Evolutionary conservation across 1,140 invertebrate genomes (phyloP).

Genomic region (roundworm (Caenorhabditis elegans)): DNA sequence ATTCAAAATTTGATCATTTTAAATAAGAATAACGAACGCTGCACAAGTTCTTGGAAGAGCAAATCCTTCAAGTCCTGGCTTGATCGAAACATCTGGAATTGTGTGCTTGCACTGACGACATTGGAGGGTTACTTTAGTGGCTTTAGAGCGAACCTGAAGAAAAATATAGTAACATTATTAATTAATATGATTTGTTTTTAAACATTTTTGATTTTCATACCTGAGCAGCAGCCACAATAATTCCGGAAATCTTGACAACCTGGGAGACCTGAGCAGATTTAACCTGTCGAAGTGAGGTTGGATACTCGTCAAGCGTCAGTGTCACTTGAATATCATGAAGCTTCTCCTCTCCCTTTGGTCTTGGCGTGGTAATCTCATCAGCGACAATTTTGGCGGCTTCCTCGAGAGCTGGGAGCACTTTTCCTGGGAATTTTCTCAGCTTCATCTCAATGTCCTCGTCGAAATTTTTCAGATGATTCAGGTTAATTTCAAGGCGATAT

Average conservation of each 20-base stretch:
- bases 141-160: constrained; percentile 82
- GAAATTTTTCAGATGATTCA: constrained; percentile 90
- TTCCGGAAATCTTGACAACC: constrained; percentile 91
- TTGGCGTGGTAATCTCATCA: constrained; percentile 89
- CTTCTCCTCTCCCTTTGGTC: constrained; percentile 84
- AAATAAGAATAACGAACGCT: constrained; percentile 72
- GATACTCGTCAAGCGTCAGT: constrained; percentile 81
- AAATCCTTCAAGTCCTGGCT: constrained; percentile 93
- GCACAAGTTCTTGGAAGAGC: constrained; percentile 88
- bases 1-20: no score
- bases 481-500: constrained; percentile 87
- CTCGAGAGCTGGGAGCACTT: constrained; percentile 90
- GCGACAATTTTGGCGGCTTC: constrained; percentile 94
- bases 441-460: constrained; percentile 91
- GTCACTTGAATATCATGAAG: constrained; percentile 92
- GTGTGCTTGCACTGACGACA: constrained; percentile 85
- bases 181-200: no score
- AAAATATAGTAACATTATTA: no score
- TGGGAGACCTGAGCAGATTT: constrained; percentile 89
- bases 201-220: not conserved
- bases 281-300: constrained; percentile 74
- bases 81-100: constrained; percentile 84
- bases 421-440: constrained; percentile 85
- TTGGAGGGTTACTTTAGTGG: constrained; percentile 89
- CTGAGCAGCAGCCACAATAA: constrained; percentile 88